Percentiles rank a stretch among this genome's conserved stretches.
Evolutionary conservation across 92 coral and sea anemone genomes (phyloP).

Genomic region (Muricea muricata): DNA sequence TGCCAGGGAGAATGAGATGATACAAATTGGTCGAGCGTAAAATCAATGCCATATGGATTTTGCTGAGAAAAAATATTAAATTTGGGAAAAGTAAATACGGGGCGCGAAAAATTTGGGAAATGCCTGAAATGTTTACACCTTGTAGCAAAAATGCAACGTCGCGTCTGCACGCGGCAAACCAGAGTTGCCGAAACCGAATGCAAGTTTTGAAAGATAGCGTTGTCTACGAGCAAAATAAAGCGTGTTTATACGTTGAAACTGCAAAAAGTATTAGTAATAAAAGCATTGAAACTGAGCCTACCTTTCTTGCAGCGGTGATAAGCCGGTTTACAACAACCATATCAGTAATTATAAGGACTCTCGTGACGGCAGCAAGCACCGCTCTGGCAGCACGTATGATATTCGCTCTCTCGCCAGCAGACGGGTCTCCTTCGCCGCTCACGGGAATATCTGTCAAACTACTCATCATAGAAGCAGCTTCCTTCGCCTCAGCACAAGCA

Average conservation of each 20-base stretch:
- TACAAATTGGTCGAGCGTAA: background rate
- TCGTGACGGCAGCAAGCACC: slow-evolving; percentile 87
- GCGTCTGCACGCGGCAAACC: background rate
- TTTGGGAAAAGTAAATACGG: background rate
- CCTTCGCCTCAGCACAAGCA: slow-evolving; percentile 93
- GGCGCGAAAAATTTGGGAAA: slow-evolving; percentile 14
- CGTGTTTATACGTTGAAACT: no score
- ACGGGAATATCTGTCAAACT: slow-evolving; percentile 73
- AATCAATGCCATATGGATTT: slow-evolving; percentile 5
- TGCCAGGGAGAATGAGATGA: background rate
- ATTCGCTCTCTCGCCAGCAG: slow-evolving; percentile 68
- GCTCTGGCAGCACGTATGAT: slow-evolving; percentile 92
- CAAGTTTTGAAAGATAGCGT: background rate
- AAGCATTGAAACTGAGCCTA: no score
- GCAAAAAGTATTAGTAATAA: no score
- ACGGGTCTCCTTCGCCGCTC: slow-evolving; percentile 62
- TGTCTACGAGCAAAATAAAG: background rate
- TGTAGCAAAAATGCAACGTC: background rate
- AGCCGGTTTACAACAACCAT: slow-evolving; percentile 93
- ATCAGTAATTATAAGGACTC: slow-evolving; percentile 92
- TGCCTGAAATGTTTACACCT: background rate
- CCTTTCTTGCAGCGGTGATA: slow-evolving; percentile 91
- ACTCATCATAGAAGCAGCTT: slow-evolving; percentile 86
- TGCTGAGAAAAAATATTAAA: background rate
- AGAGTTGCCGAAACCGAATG: no score